Evolutionary conservation across 1,140 invertebrate species (phyloP), one percentile per base, ranked within the genome.

Genomic region (Lordiphosa collinella): DNA sequence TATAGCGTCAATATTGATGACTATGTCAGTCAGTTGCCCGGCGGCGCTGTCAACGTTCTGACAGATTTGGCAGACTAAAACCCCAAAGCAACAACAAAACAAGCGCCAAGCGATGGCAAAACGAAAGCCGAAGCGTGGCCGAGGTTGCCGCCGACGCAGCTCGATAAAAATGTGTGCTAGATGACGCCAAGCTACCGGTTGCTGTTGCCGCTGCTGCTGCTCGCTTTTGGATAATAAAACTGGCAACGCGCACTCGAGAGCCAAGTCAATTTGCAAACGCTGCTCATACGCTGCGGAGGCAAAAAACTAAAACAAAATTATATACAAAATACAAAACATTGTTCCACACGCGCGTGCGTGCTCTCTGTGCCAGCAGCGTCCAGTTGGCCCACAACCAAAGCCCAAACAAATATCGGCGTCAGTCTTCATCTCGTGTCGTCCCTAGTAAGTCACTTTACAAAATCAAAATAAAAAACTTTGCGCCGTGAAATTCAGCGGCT

Each of bases 201-300:
- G 56, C 46, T 49, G 57, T 58, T 52, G 57, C 61, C 47, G 66
- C 50, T 32, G 56, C 52, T 44, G 75, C 62, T 80, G 71, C 72
- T 75, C 76, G 60, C 70, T 58, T 84, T 84, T 85, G 78, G 79
- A 78, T 82, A 86, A 86, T 86, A 86, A 86, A 86, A 86, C 72
- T 40, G 76, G 75, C 80, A 76, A 69, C 75, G 82, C 64, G 75
- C 80, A 86, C 72, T 86, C 82, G 75, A 86, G 65, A 72, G 75
- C 70, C 80, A 86, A 86, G 80, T 86, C 78, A 86, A 86, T 86
- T 86, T 73, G 80, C 76, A 67, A 86, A 72, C 61, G 71, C 61
- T 79, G 68, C 71, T 82, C 82, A 70, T 58, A 73, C 75, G 69
- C 69, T 73, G 61, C 78, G 78, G 78, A 61, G 76, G 60, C 63